Conservation (phyloP, 2,888 invertebrate species). For the Tenthredo mesomela region DNA sequence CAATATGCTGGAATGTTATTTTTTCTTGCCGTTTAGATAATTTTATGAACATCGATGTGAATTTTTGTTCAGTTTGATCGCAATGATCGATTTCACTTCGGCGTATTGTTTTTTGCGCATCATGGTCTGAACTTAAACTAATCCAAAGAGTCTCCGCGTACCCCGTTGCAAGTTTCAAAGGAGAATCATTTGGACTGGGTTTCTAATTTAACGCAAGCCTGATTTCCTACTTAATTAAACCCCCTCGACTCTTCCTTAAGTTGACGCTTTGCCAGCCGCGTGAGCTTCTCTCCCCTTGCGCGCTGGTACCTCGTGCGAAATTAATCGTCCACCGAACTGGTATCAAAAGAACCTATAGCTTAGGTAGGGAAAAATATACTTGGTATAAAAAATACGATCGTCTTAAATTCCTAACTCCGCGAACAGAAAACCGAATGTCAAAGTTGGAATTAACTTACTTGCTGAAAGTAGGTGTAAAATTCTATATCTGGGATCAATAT, state of each 20-base stretch:
- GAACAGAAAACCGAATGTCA: background rate
- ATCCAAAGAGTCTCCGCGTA: background rate
- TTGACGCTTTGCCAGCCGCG: slow-evolving; percentile 15
- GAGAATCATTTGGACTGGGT: slow-evolving; percentile 35
- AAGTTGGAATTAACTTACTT: background rate
- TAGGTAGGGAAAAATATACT: background rate
- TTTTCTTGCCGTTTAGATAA: background rate
- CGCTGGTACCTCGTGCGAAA: background rate
- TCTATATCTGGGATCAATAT: background rate
- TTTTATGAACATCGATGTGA: background rate
- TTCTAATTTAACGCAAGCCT: slow-evolving; percentile 53
- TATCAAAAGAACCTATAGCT: slow-evolving; percentile 11
- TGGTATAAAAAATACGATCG: background rate
- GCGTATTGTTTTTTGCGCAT: background rate
- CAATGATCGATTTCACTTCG: background rate
- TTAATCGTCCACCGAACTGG: slow-evolving; percentile 36
- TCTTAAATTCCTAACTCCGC: background rate
- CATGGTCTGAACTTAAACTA: slow-evolving; percentile 1
- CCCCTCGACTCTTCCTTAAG: slow-evolving; percentile 20
- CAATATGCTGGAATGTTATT: background rate
- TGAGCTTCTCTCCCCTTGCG: background rate
- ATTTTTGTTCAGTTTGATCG: background rate
- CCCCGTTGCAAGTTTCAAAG: slow-evolving; percentile 15
- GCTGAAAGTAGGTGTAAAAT: background rate
- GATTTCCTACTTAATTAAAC: slow-evolving; percentile 50